A percentile compares a stretch with the other conserved stretches of the same genome.
Evolutionary conservation across 1,140 invertebrate genomes (phyloP).

Genomic region (Tyrophagus putrescentiae): DNA sequence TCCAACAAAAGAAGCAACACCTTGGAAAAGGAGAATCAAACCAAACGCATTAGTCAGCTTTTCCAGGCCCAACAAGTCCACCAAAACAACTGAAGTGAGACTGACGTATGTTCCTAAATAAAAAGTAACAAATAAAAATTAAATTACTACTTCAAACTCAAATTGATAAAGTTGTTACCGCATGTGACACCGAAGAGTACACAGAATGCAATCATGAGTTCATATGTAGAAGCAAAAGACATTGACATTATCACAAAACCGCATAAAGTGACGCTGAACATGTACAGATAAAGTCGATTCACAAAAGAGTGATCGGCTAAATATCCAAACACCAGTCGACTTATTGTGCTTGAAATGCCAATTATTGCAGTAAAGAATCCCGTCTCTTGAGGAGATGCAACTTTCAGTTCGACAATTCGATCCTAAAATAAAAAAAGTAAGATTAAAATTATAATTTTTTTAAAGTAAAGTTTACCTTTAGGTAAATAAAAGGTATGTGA

Average conservation of each 20-base stretch:
- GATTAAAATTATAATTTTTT: slow-evolving; percentile 1
- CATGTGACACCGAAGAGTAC: slow-evolving; percentile 68
- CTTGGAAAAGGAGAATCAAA: slow-evolving; percentile 36
- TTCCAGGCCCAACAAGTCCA: slow-evolving; percentile 32
- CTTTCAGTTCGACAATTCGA: slow-evolving; percentile 44
- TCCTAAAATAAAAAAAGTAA: slow-evolving; percentile 13
- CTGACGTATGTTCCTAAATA: slow-evolving; percentile 36
- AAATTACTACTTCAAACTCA: background rate
- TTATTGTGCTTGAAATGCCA: slow-evolving; percentile 72
- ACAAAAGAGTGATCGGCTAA: slow-evolving; percentile 71
- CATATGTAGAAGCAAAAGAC: slow-evolving; percentile 51
- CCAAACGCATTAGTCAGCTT: slow-evolving; percentile 37
- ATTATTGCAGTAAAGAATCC: slow-evolving; percentile 57
- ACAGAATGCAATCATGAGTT: slow-evolving; percentile 56
- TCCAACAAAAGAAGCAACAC: slow-evolving; percentile 35
- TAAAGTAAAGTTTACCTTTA: slow-evolving; percentile 35
- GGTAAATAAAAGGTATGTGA: slow-evolving; percentile 79
- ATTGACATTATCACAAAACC: slow-evolving; percentile 49
- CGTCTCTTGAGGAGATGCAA: slow-evolving; percentile 40
- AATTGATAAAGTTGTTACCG: slow-evolving; percentile 29
- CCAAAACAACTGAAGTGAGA: slow-evolving; percentile 34
- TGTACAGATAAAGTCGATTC: slow-evolving; percentile 75
- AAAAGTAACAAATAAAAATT: slow-evolving; percentile 12
- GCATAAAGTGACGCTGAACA: slow-evolving; percentile 62
- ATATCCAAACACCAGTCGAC: slow-evolving; percentile 66